These are phyloP conservation scores for Venustaconcha ellipsiformis DNA, from an alignment of 1,140 invertebrate genomes.

Conservation along the genomic window DNA sequence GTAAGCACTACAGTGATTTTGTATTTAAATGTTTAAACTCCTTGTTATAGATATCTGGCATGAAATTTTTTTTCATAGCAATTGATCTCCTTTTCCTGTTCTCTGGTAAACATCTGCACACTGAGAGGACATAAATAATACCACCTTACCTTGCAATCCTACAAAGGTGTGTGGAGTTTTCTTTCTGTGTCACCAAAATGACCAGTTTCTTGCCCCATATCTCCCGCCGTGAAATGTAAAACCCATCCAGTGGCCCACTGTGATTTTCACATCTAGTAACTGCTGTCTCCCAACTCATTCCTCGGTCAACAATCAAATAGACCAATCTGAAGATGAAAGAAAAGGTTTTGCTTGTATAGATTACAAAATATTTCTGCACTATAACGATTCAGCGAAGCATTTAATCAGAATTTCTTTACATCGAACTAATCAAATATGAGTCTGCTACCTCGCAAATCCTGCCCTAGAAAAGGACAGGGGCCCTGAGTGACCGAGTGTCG, in stretches of 20 bases:
- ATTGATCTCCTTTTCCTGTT: not conserved
- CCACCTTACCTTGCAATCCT: conserved; percentile 54
- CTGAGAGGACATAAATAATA: not conserved
- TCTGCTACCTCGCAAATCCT: no score
- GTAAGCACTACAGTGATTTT: no score
- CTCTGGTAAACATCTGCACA: not conserved
- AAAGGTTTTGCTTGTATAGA: no score
- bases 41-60: no score
- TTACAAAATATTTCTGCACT: no score
- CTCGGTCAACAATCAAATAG: conserved; percentile 59
- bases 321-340: conserved; percentile 42
- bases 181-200: conserved; percentile 60
- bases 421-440: no score
- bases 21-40: no score
- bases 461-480: no score
- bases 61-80: no score
- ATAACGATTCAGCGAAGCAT: no score
- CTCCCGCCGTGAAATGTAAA: conserved; percentile 58
- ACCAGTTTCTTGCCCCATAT: conserved; percentile 54
- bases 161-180: conserved; percentile 57
- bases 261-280: conserved; percentile 45
- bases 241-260: conserved; percentile 47
- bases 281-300: conserved; percentile 62
- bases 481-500: no score
- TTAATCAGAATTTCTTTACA: no score